These are phyloP conservation scores for Rana temporaria DNA, from an alignment of 2,113 vertebrate genomes.

Conservation along the genomic window DNA sequence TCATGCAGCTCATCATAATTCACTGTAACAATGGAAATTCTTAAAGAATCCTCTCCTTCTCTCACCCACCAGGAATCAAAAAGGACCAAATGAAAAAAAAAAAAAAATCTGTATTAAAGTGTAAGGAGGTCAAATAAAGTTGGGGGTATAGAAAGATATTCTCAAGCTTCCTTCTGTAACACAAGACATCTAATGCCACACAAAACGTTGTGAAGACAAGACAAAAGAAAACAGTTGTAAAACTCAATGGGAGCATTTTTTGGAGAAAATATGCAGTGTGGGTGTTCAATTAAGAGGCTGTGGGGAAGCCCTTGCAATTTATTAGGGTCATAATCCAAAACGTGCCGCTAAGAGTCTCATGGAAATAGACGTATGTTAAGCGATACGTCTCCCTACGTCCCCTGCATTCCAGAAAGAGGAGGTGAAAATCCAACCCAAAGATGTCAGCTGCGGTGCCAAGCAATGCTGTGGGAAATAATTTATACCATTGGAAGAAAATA, in stretches of 20 bases:
- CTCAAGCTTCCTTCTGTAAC: not conserved
- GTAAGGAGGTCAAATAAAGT: not conserved
- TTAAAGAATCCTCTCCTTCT: not conserved
- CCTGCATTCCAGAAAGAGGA: conserved; percentile 67
- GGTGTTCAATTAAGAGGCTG: conserved; percentile 51
- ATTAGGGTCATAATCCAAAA: conserved; percentile 69
- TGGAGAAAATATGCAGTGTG: conserved; percentile 47
- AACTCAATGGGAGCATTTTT: conserved; percentile 26
- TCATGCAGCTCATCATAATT: not conserved
- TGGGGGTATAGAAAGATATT: not conserved
- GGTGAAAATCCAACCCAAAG: conserved; percentile 68
- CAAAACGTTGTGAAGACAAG: conserved; percentile 1
- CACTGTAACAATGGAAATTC: conserved; percentile 1
- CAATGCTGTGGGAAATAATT: conserved; percentile 52
- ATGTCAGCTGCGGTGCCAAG: conserved; percentile 53
- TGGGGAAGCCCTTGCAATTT: conserved; percentile 63
- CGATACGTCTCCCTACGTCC: conserved; percentile 72
- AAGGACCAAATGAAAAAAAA: not conserved
- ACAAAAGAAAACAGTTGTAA: conserved; percentile 49
- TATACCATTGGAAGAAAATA: conserved; percentile 13
- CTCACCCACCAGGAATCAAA: not conserved
- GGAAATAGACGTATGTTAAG: conserved; percentile 73
- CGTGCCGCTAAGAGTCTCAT: conserved; percentile 69
- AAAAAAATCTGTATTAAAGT: not conserved
- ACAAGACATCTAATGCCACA: conserved; percentile 7